These are phyloP conservation scores for Puma concolor DNA, from an alignment of 2,113 vertebrate species.

Conservation along the genomic window DNA sequence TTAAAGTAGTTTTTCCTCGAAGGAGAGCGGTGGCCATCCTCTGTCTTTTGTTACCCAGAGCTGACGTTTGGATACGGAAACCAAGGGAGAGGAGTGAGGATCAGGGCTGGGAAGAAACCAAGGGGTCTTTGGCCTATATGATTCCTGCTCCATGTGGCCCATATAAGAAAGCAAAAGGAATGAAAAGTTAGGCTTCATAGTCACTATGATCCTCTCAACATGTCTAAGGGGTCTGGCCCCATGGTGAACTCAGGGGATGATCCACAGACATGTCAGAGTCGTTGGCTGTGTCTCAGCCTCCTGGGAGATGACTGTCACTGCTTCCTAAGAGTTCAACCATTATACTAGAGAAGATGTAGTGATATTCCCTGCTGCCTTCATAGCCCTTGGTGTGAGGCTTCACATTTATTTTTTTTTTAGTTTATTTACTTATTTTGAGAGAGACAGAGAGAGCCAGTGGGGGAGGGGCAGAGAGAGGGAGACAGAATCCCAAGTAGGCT, in stretches of 20 bases:
- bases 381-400: not conserved
- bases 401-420: not conserved
- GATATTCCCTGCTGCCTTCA: not conserved
- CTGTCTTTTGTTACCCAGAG: not conserved
- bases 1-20: not conserved
- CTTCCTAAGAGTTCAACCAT: not conserved
- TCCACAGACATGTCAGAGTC: not conserved
- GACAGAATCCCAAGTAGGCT: too few relatives aligned
- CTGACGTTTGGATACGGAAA: not conserved
- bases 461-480: too few relatives aligned
- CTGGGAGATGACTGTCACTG: not conserved
- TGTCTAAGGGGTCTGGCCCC: not conserved
- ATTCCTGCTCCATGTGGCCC: not conserved
- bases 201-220: not conserved
- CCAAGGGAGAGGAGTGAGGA: not conserved
- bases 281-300: fast-evolving
- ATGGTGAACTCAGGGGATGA: too few relatives aligned
- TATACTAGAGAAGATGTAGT: not conserved
- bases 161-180: not conserved
- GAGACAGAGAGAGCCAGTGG: too few relatives aligned
- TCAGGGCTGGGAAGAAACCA: not conserved
- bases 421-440: too few relatives aligned
- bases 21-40: not conserved
- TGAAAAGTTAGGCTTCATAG: not conserved
- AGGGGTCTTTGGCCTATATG: not conserved